A percentile compares a stretch with the other conserved stretches of the same genome.
Conservation (phyloP, 2,888 invertebrate species). For the Philereme transversata region DNA sequence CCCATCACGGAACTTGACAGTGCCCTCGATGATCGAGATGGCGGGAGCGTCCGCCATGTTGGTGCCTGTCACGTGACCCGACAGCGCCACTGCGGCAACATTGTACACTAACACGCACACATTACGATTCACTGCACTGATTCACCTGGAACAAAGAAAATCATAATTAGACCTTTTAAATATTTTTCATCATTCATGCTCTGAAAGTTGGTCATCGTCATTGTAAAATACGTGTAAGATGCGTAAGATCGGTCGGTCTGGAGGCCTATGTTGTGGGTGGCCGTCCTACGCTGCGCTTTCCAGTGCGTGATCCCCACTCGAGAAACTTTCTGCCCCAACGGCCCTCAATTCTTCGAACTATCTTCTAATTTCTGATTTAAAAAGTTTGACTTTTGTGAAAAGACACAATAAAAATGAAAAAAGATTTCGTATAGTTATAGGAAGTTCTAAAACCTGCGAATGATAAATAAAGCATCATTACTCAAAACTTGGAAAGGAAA, state of each 20-base stretch:
- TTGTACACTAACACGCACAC: constrained; percentile 68
- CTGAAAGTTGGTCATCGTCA: too few relatives aligned
- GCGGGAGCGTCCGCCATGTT: constrained; percentile 78
- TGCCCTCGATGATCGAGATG: constrained; percentile 94
- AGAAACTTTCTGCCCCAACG: too few relatives aligned
- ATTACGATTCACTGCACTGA: constrained; percentile 48
- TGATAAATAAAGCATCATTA: neutral
- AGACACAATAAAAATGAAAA: neutral
- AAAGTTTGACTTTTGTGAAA: neutral
- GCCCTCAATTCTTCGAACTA: too few relatives aligned
- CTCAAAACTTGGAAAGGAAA: constrained; percentile 8
- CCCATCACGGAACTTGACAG: constrained; percentile 95
- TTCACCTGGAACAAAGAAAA: constrained; percentile 35
- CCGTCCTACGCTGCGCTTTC: too few relatives aligned
- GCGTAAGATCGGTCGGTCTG: too few relatives aligned
- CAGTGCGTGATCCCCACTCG: too few relatives aligned
- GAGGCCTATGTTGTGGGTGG: too few relatives aligned
- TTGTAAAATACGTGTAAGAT: too few relatives aligned
- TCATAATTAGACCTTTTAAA: too few relatives aligned
- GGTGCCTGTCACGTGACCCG: constrained; percentile 69
- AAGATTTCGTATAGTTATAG: too few relatives aligned
- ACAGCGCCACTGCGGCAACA: constrained; percentile 68
- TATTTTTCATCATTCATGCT: too few relatives aligned
- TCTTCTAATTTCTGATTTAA: neutral
- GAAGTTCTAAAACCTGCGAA: too few relatives aligned